These are phyloP conservation scores for Sceloporus tristichus DNA, from an alignment of 2,113 vertebrate species.

Conservation along the genomic window DNA sequence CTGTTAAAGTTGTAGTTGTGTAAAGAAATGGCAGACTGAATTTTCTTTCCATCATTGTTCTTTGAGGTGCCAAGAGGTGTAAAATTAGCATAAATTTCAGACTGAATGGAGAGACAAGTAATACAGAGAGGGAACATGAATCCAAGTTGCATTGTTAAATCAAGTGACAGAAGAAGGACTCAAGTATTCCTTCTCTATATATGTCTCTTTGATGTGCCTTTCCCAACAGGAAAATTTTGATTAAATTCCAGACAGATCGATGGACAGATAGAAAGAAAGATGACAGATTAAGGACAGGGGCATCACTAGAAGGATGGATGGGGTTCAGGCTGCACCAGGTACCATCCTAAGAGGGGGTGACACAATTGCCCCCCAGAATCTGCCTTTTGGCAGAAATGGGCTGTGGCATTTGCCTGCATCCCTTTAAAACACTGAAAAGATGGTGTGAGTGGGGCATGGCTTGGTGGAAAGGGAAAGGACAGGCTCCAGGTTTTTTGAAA, in stretches of 20 bases:
- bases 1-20: neutral
- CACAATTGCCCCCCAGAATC: too few species aligned
- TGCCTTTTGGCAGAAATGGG: too few species aligned
- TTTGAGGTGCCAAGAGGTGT: neutral
- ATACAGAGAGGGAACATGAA: neutral
- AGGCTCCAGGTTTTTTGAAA: too few species aligned
- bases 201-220: neutral
- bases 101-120: neutral
- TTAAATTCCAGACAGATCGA: neutral
- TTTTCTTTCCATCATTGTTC: neutral
- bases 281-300: too few species aligned
- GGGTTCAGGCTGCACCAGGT: too few species aligned
- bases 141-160: neutral
- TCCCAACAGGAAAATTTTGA: neutral
- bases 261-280: too few species aligned
- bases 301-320: too few species aligned
- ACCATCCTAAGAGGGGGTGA: too few species aligned
- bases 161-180: neutral
- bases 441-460: too few species aligned
- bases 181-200: neutral
- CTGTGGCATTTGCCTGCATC: too few species aligned
- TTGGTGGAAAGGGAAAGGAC: too few species aligned
- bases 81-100: neutral
- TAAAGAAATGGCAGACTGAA: slow-evolving; percentile 10
- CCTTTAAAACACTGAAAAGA: too few species aligned